Evolutionary conservation across 1,140 invertebrate genomes (phyloP).

Genomic region (Armadillidium nasatum): DNA sequence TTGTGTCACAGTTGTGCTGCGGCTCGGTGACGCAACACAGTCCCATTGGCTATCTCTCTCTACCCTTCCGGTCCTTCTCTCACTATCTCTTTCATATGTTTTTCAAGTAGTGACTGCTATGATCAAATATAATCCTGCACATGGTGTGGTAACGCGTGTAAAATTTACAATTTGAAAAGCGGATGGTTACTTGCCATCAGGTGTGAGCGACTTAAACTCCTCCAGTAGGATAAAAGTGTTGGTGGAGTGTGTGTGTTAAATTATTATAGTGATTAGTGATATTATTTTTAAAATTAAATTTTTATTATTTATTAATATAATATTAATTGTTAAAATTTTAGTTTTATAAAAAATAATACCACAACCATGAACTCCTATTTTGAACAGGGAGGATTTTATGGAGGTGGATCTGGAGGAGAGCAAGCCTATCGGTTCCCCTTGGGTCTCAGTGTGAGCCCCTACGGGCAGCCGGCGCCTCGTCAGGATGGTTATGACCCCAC

Average conservation of each 20-base stretch:
- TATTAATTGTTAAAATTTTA: slow-evolving; percentile 11
- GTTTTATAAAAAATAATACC: slow-evolving; percentile 12
- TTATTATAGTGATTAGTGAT: no score
- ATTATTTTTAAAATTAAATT: no score
- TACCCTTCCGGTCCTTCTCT: slow-evolving; percentile 46
- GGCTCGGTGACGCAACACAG: slow-evolving; percentile 45
- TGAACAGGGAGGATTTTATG: slow-evolving; percentile 89
- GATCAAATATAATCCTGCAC: slow-evolving; percentile 48
- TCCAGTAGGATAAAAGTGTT: slow-evolving; percentile 18
- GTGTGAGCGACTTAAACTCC: slow-evolving; percentile 11
- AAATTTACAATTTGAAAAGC: slow-evolving; percentile 48
- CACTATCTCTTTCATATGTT: slow-evolving; percentile 43
- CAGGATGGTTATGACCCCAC: slow-evolving; percentile 74
- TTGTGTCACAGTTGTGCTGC: slow-evolving; percentile 43
- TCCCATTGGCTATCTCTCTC: slow-evolving; percentile 46
- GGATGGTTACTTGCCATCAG: not conserved
- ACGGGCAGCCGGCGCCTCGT: slow-evolving; percentile 60
- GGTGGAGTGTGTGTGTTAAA: slow-evolving; percentile 44
- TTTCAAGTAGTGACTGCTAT: slow-evolving; percentile 46
- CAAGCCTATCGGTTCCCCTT: slow-evolving; percentile 69
- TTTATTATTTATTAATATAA: slow-evolving; percentile 11
- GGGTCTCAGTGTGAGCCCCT: slow-evolving; percentile 75
- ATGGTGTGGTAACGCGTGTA: slow-evolving; percentile 46
- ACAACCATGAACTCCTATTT: slow-evolving; percentile 87
- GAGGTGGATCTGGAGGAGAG: slow-evolving; percentile 61